phyloP scores from a whole-genome alignment of 1,140 invertebrate species.

The Calephelis nemesis region DNA sequence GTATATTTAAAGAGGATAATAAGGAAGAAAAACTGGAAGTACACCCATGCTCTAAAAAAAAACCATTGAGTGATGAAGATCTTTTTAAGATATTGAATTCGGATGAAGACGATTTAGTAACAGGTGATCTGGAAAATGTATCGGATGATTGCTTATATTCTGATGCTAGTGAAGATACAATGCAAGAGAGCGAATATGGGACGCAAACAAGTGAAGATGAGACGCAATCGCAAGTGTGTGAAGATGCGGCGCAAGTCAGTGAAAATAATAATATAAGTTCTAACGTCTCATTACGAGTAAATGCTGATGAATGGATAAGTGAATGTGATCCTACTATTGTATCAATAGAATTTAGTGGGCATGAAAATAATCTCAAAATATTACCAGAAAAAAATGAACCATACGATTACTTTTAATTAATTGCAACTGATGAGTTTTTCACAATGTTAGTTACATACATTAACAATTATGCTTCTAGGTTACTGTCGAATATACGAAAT shows the following conservation, averaged over 20 bases:
- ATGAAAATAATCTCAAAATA: constrained; percentile 26
- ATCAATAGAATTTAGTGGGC: constrained; percentile 12
- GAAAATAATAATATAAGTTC: constrained; percentile 23
- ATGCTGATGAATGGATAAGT: constrained; percentile 20
- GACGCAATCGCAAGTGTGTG: constrained; percentile 11
- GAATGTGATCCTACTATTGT: constrained; percentile 20
- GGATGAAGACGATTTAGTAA: not conserved
- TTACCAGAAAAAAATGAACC: constrained; percentile 25
- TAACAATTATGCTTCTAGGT: constrained; percentile 27
- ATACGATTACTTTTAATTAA: constrained; percentile 23
- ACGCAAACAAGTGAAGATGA: too few relatives aligned
- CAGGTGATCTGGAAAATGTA: constrained; percentile 2
- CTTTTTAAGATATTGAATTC: not conserved
- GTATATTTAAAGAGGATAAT: constrained; percentile 11
- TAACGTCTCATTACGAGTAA: constrained; percentile 18
- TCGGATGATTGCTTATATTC: not conserved
- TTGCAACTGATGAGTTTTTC: constrained; percentile 26
- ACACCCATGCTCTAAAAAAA: not conserved
- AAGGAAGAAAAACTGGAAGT: constrained; percentile 6
- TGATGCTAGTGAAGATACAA: constrained; percentile 1
- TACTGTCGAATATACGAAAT: constrained; percentile 21
- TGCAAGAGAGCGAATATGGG: not conserved
- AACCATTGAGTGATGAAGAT: not conserved
- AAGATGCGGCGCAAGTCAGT: constrained; percentile 20
- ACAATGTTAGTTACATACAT: constrained; percentile 25